Evolutionary conservation across 2,797 vertebrate genomes (phyloP).

Genomic region (Dermochelys coriacea): DNA sequence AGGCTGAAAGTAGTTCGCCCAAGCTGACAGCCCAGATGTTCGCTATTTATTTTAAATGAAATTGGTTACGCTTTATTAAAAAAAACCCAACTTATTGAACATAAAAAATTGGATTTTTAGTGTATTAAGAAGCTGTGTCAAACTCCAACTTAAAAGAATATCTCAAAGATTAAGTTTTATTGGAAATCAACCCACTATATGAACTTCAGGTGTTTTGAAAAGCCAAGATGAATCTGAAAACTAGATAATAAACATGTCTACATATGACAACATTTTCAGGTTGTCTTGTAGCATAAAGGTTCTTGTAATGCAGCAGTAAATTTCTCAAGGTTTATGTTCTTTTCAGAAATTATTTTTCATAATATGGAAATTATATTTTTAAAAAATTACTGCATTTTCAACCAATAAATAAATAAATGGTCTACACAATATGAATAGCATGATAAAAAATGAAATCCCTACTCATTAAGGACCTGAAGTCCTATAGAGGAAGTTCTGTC

Average conservation of each 20-base stretch:
- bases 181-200: rapidly evolving
- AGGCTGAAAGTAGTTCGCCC: constrained; percentile 22
- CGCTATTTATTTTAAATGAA: constrained; percentile 51
- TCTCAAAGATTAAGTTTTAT: neutral
- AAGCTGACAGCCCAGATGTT: constrained; percentile 18
- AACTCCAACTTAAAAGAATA: neutral
- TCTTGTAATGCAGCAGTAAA: neutral
- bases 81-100: neutral
- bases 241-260: neutral
- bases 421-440: neutral
- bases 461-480: neutral
- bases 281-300: neutral
- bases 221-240: neutral
- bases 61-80: neutral
- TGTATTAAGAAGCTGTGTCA: neutral
- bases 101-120: neutral
- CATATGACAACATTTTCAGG: neutral
- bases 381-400: neutral
- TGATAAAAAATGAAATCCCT: neutral
- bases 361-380: neutral
- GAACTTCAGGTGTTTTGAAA: constrained; percentile 10
- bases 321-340: neutral
- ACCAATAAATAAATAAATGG: neutral
- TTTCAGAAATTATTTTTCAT: neutral
- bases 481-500: neutral